Base-by-base conservation (phyloP, 2,797 vertebrate species). In the Lindbergichthys nudifrons region DNA sequence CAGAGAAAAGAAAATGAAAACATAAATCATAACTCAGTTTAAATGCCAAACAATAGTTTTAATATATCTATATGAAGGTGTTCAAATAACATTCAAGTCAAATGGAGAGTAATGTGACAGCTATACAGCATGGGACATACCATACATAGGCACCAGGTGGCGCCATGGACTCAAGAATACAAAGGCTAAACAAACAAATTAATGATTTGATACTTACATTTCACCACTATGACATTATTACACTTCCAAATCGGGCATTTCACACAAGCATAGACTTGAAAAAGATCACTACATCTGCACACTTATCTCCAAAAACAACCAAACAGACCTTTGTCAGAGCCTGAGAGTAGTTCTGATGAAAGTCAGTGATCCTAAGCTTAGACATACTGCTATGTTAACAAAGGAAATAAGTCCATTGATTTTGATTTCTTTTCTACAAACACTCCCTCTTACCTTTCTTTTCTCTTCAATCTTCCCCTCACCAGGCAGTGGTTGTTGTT, bases 381-480 rank as follows among this genome's bases (percentile, higher is more conserved):
- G 9, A 18, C 8, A 21, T 19, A 30, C 41, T 21, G 11, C 26
- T 1, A 5, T 19, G 16, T 51, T 19, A 71, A 41, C 1, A 43
- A 21, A 53, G 23, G 1, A 60, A 48, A 32, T 3, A 56, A 19
- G 10, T 10, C 23, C 59, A 13, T 1, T n/a, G 45, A 7, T 26
- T 26, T 26, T 26, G 4, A 26, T 26, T 26, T 26, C 1, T 26
- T 5, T 26, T 26, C 23, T 43, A 47, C 7, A 59, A 18, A 3
- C 61, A 68, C 23, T 5, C 42, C 36, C 15, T 2, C 70, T 81
- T 68, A 92, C 92, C 90, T 92, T 89, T 73, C 5, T 65, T 60
- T 82, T 83, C 46, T 77, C 80, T 11, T 88, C 89, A 43, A 83
- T 87, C 51, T 84, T 88, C n/a, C 56, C 80, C 19, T 86, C 91